Conservation (phyloP, 2,797 vertebrate genomes). For the Hirundo rustica region DNA sequence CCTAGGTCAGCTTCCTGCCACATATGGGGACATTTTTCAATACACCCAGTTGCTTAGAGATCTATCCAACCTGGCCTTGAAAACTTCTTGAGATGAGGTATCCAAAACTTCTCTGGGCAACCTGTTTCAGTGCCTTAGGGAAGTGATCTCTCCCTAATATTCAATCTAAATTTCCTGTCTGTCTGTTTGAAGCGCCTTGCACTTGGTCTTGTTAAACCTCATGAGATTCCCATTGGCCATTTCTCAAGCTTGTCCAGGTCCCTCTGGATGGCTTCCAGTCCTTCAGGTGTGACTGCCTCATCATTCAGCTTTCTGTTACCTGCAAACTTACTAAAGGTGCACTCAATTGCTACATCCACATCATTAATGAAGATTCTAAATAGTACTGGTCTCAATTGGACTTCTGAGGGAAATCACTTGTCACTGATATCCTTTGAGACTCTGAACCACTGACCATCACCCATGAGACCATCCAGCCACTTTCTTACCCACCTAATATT, state of each 20-base stretch:
- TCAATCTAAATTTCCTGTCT: neutral
- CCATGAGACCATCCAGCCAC: accelerated
- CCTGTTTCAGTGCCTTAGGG: neutral
- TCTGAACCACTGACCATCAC: no score
- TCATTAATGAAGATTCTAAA: neutral
- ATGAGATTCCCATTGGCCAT: neutral
- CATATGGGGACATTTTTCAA: accelerated
- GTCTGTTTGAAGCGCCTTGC: neutral
- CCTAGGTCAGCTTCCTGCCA: neutral
- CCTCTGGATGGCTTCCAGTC: neutral
- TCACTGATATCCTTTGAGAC: neutral
- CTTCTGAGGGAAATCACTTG: neutral
- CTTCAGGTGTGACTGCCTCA: neutral
- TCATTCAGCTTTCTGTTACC: neutral
- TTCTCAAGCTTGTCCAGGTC: neutral
- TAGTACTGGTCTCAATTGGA: accelerated
- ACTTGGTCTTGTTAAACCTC: neutral
- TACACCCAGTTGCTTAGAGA: neutral
- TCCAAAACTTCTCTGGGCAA: neutral
- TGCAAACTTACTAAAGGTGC: neutral
- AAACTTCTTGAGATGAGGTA: neutral
- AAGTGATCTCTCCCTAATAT: neutral
- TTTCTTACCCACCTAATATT: neutral
- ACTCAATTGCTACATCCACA: neutral
- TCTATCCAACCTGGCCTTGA: neutral